Evolutionary conservation across 2,113 vertebrate species (phyloP).

Genomic region (Crotalus helleri): DNA sequence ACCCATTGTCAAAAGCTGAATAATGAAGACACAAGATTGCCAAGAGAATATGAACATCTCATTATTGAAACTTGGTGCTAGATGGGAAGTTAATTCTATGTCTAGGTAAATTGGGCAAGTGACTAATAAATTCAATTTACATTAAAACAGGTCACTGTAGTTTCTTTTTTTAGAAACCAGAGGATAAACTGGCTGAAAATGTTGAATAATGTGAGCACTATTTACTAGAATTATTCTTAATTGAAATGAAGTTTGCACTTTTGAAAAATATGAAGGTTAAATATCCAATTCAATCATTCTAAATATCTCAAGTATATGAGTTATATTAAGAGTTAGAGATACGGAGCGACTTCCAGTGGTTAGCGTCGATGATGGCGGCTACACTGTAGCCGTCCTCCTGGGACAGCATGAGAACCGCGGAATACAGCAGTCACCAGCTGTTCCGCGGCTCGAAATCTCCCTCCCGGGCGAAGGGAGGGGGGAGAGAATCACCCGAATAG

Average conservation of each 20-base stretch:
- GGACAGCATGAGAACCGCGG: too few relatives aligned
- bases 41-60: neutral
- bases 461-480: too few relatives aligned
- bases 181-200: neutral
- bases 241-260: neutral
- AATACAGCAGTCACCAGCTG: too few relatives aligned
- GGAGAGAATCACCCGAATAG: too few relatives aligned
- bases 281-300: neutral
- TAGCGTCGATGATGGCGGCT: too few relatives aligned
- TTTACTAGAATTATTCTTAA: neutral
- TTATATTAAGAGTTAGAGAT: neutral
- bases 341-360: too few relatives aligned
- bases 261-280: neutral
- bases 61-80: neutral
- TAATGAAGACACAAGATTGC: neutral
- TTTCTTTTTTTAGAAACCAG: neutral
- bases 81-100: too few relatives aligned
- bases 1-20: neutral
- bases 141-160: neutral
- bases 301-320: neutral
- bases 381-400: too few relatives aligned
- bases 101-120: neutral
- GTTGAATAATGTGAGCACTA: neutral
- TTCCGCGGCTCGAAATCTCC: too few relatives aligned
- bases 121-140: neutral